phyloP scores from a whole-genome alignment of 2,888 invertebrate species.

The Leptarthrus brevirostris region DNA sequence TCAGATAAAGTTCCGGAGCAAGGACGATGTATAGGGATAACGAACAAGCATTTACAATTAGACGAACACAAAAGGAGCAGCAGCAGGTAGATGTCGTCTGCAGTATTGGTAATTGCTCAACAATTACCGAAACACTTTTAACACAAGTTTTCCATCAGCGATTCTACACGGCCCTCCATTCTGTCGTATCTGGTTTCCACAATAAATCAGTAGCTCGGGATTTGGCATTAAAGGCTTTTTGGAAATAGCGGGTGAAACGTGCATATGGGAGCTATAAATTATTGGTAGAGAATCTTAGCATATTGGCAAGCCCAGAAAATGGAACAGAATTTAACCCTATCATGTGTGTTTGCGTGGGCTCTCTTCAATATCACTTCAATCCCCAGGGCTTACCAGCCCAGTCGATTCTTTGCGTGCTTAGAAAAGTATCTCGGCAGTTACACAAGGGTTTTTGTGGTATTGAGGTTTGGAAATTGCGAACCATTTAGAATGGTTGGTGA shows the following conservation, averaged over 20 bases:
- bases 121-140: constrained; percentile 21
- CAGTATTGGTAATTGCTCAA: background rate
- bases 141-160: constrained; percentile 40
- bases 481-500: background rate
- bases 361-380: constrained; percentile 11
- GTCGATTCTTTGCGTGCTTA: constrained; percentile 13
- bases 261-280: constrained; percentile 52
- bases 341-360: background rate
- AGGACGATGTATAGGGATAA: constrained; percentile 14
- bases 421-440: background rate
- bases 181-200: constrained; percentile 6
- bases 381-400: background rate
- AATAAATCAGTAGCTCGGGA: constrained; percentile 47
- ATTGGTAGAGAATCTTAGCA: constrained; percentile 42
- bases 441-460: background rate
- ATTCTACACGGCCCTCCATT: too few relatives aligned
- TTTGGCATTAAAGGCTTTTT: constrained; percentile 30
- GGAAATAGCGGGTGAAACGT: constrained; percentile 31
- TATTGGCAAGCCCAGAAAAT: background rate
- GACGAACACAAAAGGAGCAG: background rate
- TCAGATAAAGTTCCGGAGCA: constrained; percentile 4
- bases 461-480: background rate
- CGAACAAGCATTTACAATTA: constrained; percentile 22
- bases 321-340: background rate
- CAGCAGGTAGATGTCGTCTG: background rate